Conservation (phyloP, 35 echinoderm and acorn worm genomes). For the Amphiura filiformis region DNA sequence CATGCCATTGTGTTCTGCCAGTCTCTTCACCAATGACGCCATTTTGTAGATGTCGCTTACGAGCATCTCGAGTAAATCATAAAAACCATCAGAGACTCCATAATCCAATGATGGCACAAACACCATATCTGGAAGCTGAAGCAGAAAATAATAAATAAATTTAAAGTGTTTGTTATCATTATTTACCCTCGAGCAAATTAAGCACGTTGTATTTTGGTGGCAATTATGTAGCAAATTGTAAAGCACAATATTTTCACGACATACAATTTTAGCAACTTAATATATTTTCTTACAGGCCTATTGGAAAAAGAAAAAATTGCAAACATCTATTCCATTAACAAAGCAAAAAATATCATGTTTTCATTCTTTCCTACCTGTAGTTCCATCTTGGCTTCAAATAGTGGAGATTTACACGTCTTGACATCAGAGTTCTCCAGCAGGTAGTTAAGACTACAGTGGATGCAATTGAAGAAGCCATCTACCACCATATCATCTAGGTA, state of each 20-base stretch:
- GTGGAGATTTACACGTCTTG: conserved; percentile 57
- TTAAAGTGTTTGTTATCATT: too few relatives aligned
- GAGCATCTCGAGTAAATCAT: conserved; percentile 94
- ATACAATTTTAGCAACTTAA: too few relatives aligned
- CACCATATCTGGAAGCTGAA: conserved; percentile 92
- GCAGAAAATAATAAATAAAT: background rate
- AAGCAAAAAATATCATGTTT: too few relatives aligned
- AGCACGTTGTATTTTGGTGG: background rate
- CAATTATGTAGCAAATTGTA: too few relatives aligned
- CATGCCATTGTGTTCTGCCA: conserved; percentile 85
- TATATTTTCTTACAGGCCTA: too few relatives aligned
- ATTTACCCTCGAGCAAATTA: too few relatives aligned
- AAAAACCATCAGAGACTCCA: conserved; percentile 90
- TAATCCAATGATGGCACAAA: conserved; percentile 92
- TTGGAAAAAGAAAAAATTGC: too few relatives aligned
- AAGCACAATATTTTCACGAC: too few relatives aligned
- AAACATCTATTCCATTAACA: too few relatives aligned
- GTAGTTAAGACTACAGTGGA: conserved; percentile 95
- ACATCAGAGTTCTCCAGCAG: conserved; percentile 91
- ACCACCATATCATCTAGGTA: conserved; percentile 98
- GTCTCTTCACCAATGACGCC: conserved; percentile 82
- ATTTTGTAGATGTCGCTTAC: conserved; percentile 97
- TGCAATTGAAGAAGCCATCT: conserved; percentile 94
- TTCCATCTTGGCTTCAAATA: conserved; percentile 93
- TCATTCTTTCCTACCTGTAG: conserved; percentile 76